Conservation (phyloP, 2,797 vertebrate species). For the Myotis findleyi region DNA sequence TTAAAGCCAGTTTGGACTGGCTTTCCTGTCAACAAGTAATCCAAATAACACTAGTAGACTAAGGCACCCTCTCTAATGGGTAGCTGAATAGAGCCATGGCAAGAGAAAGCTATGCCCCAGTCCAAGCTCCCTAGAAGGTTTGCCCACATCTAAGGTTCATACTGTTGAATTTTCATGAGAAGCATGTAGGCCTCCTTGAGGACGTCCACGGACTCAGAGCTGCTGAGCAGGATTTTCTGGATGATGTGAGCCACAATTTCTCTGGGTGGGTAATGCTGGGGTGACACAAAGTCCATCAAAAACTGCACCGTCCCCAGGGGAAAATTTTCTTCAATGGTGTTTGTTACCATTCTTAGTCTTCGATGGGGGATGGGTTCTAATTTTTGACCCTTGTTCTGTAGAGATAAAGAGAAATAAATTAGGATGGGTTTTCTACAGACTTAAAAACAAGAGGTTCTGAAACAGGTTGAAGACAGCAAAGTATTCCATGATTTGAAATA, state of each 20-base stretch:
- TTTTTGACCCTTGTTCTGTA: slow-evolving; percentile 80
- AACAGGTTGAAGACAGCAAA: slow-evolving; percentile 25
- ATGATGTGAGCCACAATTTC: slow-evolving; percentile 92
- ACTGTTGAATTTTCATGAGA: slow-evolving; percentile 97
- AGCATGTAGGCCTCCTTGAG: slow-evolving; percentile 92
- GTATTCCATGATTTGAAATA: slow-evolving; percentile 15
- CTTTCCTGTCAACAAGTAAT: background rate
- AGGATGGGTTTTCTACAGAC: background rate
- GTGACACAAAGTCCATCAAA: slow-evolving; percentile 93
- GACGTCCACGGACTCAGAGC: slow-evolving; percentile 85
- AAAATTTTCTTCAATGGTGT: slow-evolving; percentile 94
- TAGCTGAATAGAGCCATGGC: background rate
- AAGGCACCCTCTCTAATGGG: background rate
- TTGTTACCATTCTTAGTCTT: slow-evolving; percentile 92
- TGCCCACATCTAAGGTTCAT: slow-evolving; percentile 67
- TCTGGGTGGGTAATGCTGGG: slow-evolving; percentile 90
- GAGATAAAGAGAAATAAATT: slow-evolving; percentile 65
- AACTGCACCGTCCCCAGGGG: slow-evolving; percentile 94
- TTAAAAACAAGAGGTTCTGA: slow-evolving; percentile 3
- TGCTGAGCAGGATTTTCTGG: slow-evolving; percentile 90
- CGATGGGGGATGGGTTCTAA: slow-evolving; percentile 89
- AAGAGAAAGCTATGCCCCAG: slow-evolving; percentile 20
- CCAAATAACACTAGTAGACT: background rate
- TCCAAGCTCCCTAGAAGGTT: slow-evolving; percentile 1
- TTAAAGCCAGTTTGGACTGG: slow-evolving; percentile 3